Base-by-base conservation (phyloP, 2,888 invertebrate genomes). In the Litoditis marina region DNA sequence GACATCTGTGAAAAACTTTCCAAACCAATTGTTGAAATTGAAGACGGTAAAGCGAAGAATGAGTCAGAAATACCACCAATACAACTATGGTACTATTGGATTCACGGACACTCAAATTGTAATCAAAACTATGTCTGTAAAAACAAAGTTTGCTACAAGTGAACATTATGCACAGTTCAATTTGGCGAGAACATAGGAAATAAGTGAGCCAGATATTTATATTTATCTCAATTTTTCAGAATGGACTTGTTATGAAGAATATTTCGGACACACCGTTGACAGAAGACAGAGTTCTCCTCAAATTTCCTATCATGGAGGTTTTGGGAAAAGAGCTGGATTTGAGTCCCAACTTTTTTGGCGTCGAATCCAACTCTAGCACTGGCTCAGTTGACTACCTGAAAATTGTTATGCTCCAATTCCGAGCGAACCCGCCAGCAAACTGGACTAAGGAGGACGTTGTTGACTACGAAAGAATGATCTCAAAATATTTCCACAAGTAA, bases 271-370 rank as follows among this genome's bases (percentile, higher is more conserved):
- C 54, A 19, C 30, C 28, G 8, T 39, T 30, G 11, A 65, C 54
- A 13, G 66, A 60, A 5, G 60, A 63, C 8, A 36, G 76, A 42
- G 66, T 79, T 36, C 65, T 72, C 22, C 53, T 79, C 6, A 73
- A 70, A 4, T 79, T 78, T 52, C 79, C 79, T 3, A 76, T 76
- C 52, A 79, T 79, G 75, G 65, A 68, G 55, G 65, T 68, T n/a
- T 69, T 79, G 28, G 79, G 79, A 19, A 71, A 74, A 50, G 74
- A 77, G 28, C 54, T 79, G 8, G 79, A 79, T 58, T 59, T 79
- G 63, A 77, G 77, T 54, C 77, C 79, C 8, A 71, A 76, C 60
- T 78, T 79, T 52, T 79, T 79, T 51, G 79, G 79, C 13, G 77
- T 78, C 19, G 52, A 68, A 54, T 65, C 65, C 1, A 58, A 70